Evolutionary conservation across 2,113 vertebrate species (phyloP), one percentile per base, ranked within the genome.

Genomic region (Bungarus multicinctus): DNA sequence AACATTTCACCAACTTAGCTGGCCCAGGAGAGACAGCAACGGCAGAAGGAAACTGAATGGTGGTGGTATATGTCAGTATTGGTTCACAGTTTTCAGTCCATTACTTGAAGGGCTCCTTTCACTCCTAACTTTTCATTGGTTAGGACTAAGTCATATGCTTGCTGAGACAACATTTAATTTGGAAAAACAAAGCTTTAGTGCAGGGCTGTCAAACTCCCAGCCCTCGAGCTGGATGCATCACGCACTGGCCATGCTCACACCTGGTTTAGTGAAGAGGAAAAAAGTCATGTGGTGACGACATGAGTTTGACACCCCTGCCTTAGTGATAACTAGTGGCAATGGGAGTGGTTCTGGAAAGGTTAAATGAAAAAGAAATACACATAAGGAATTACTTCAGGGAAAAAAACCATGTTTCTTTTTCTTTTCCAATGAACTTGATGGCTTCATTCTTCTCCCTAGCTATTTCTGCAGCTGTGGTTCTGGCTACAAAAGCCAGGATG

Each of bases 401-500:
- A 39, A n/a, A 43, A 43, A 39, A 1, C 69, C 23, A 8, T 54
- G 16, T 81, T 34, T 22, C 27, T 10, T 52, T 87, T 87, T 25
- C 54, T 43, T n/a, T 45, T 39, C 45, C 60, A 54, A 20, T n/a
- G 23, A 39, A 10, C 16, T 16, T 85, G 16, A 64, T 87, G 30
- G 16, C 39, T 88, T 69, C 23, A 54, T 92, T 74, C 53, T 45
- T 22, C 69, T 87, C 88, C 91, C 43, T 34, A 39, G 60, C 94
- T 91, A 92, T 25, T 94, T 93, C 94, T 91, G 91, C 89, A 94
- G 95, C 94, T 96, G 96, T 94, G 96, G 94, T 95, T 95, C 93
- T 94, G 74, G 89, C 93, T 93, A 89, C 64, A 0, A 0, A 64
- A 94, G 92, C 93, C 94, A 96, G 90, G 81, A 57, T 88, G 93